Evolutionary conservation across 2,888 invertebrate species (phyloP).

Genomic region (Amblyjoppa proteus): DNA sequence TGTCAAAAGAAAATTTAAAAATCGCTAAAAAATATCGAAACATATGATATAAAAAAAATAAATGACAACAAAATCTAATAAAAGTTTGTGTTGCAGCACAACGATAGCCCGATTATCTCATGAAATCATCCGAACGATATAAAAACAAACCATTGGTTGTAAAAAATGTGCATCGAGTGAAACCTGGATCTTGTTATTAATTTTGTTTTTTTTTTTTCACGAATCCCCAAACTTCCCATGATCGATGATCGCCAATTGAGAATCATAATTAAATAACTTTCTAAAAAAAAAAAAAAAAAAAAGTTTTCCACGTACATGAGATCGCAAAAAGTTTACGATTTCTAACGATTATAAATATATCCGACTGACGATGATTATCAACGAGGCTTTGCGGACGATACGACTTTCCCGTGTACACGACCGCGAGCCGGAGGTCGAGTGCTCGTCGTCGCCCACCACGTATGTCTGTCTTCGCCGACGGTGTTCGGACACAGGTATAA

Average conservation of each 20-base stretch:
- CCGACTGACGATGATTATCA: slow-evolving; percentile 42
- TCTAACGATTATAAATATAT: slow-evolving; percentile 30
- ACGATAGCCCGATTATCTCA: too few relatives aligned
- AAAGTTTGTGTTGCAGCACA: too few relatives aligned
- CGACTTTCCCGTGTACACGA: slow-evolving; percentile 46
- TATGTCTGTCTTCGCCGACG: neutral
- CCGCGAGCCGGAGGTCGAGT: slow-evolving; percentile 45
- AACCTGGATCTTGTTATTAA: neutral
- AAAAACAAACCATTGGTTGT: too few relatives aligned
- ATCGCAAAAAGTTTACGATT: slow-evolving; percentile 7
- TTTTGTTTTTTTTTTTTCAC: neutral
- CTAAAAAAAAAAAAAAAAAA: neutral
- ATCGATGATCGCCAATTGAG: neutral
- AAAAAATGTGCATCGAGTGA: neutral
- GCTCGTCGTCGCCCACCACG: neutral
- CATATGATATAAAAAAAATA: too few relatives aligned
- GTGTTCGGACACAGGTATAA: neutral
- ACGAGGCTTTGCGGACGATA: neutral
- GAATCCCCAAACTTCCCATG: neutral
- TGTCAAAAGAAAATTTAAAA: too few relatives aligned
- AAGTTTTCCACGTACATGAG: neutral
- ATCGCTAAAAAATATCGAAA: too few relatives aligned
- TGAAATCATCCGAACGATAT: too few relatives aligned
- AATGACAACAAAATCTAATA: too few relatives aligned
- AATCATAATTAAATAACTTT: slow-evolving; percentile 41